These are phyloP conservation scores for Pandemis cinnamomeana DNA, from an alignment of 2,888 invertebrate species.

Conservation along the genomic window DNA sequence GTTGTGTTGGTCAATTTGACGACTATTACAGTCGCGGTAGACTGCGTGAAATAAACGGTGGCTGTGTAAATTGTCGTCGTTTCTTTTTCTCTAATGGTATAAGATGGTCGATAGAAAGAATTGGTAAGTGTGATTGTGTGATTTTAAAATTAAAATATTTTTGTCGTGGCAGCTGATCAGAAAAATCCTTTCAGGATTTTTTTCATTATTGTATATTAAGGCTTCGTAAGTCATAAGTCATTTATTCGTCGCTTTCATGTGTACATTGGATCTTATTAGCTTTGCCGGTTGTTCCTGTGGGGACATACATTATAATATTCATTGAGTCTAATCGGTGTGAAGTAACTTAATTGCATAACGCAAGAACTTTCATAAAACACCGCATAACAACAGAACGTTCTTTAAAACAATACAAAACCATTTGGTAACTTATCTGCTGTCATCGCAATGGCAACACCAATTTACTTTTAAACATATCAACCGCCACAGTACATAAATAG, in stretches of 20 bases:
- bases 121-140: not conserved
- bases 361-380: not conserved
- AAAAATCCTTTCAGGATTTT: no score
- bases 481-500: slow-evolving; percentile 36
- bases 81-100: not conserved
- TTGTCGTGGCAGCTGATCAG: no score
- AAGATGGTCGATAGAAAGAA: not conserved
- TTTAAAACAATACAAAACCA: slow-evolving; percentile 3
- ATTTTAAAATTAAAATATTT: no score
- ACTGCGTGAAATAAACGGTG: not conserved
- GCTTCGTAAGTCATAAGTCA: no score
- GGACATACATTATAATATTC: no score
- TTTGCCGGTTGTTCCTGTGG: no score
- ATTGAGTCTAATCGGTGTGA: not conserved
- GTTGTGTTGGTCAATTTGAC: slow-evolving; percentile 31
- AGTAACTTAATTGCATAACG: not conserved
- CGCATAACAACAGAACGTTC: not conserved
- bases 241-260: no score
- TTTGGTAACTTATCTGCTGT: slow-evolving; percentile 29
- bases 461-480: slow-evolving; percentile 40
- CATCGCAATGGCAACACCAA: slow-evolving; percentile 40
- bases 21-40: slow-evolving; percentile 10
- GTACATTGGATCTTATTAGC: no score
- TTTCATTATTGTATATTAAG: no score
- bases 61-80: not conserved